Evolutionary conservation across 2,888 invertebrate species (phyloP).

Genomic region (Tachystola acroxantha): DNA sequence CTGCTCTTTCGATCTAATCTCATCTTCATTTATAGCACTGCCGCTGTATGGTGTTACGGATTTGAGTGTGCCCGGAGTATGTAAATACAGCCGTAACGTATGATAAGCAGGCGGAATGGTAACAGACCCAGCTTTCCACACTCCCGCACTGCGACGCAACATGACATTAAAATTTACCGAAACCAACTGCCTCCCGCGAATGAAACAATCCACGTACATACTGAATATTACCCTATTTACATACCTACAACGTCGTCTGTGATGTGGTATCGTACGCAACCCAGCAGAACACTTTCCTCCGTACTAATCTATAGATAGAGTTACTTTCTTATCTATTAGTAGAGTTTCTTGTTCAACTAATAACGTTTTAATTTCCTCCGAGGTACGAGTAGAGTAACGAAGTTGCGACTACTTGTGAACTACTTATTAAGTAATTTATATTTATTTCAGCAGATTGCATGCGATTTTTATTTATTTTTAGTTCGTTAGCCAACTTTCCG

Average conservation of each 20-base stretch:
- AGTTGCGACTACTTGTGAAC: no score
- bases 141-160: slow-evolving; percentile 53
- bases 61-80: slow-evolving; percentile 1
- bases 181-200: slow-evolving; percentile 41
- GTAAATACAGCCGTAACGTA: slow-evolving; percentile 16
- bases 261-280: slow-evolving; percentile 41
- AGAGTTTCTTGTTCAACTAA: no score
- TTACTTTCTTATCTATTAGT: no score
- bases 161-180: slow-evolving; percentile 60
- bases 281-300: background rate
- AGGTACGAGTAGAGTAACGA: no score
- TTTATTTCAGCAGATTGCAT: slow-evolving; percentile 24
- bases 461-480: slow-evolving; percentile 42
- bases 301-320: background rate
- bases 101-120: slow-evolving; percentile 17
- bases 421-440: no score
- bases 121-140: slow-evolving; percentile 39
- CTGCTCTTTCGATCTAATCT: background rate
- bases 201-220: slow-evolving; percentile 46
- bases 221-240: slow-evolving; percentile 45
- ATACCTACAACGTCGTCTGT: slow-evolving; percentile 37
- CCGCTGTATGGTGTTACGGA: background rate
- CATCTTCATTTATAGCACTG: no score
- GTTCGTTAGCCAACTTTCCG: slow-evolving; percentile 41
- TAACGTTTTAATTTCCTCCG: no score